Base-by-base conservation (phyloP, 2,113 vertebrate species). In the Galemys pyrenaicus region DNA sequence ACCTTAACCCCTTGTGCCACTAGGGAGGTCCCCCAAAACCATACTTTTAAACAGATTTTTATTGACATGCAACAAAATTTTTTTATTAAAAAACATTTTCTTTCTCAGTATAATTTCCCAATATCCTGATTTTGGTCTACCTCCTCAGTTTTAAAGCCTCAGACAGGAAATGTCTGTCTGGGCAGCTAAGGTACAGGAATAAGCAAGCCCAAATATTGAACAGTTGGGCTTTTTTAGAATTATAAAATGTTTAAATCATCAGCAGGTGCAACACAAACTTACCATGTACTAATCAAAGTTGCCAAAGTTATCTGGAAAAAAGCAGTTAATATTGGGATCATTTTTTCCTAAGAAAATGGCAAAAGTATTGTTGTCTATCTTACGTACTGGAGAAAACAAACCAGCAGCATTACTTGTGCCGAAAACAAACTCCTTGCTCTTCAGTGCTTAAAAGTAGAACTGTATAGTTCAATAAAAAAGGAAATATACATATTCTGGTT, bases 401-500 rank as follows among this genome's bases (percentile, higher is more conserved):
- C 54, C 15, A 46, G 13, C 15, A 51, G 35, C 16, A 46, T 88
- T 81, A 49, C 6, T 84, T 95, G 91, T 96, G 92, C 88, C 89
- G 65, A 81, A 95, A 95, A 87, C 68, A 83, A 90, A 49, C 19
- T 93, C 58, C 8, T 65, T 12, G 44, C 12, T 89, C 41, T 87
- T 87, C 65, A 13, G 16, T 75, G 82, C 12, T 89, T 28, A 64
- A 84, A 81, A 67, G 65, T 62, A 87, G 93, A 97, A 90, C 35
- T 74, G 44, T 62, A 56, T 49, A 91, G 86, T 95, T 77, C 84
- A 58, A 94, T 89, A 95, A 94, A 75, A 94, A 97, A 37, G 20
- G 88, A 77, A 75, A 81, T 96, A 83, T 44, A 91, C 71, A 89
- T 88, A 87, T 65, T 97, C 13, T 37, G 77, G 22, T 32, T 77